These are phyloP conservation scores for Channa striata DNA, from an alignment of 2,797 vertebrate genomes.

Conservation along the genomic window DNA sequence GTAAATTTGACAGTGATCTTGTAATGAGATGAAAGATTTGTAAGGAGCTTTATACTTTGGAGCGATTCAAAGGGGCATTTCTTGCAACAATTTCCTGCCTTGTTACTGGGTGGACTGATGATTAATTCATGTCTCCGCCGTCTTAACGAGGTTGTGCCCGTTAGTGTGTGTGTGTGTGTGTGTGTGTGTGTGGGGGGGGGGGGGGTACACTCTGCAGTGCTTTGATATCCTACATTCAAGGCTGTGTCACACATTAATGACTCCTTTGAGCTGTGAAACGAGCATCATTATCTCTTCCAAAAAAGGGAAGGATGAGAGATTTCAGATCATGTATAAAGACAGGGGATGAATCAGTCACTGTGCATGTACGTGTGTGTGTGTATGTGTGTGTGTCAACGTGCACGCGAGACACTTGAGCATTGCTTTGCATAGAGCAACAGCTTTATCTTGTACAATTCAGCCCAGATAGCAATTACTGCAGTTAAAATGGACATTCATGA, in stretches of 20 bases:
- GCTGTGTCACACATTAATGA: slow-evolving; percentile 77
- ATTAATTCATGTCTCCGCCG: slow-evolving; percentile 70
- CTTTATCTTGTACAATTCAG: neutral
- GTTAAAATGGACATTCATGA: neutral
- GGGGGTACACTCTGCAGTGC: slow-evolving; percentile 41
- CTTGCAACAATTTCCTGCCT: slow-evolving; percentile 59
- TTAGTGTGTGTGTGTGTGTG: slow-evolving; percentile 60
- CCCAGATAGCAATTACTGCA: neutral
- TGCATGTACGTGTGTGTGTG: slow-evolving; percentile 25
- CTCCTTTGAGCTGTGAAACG: slow-evolving; percentile 72
- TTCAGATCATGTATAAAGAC: slow-evolving; percentile 55
- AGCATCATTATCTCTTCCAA: slow-evolving; percentile 70
- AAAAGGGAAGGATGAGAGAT: slow-evolving; percentile 63
- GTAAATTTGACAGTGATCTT: slow-evolving; percentile 59
- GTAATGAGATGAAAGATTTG: slow-evolving; percentile 69
- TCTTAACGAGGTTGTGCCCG: slow-evolving; percentile 67
- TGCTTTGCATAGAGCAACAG: neutral
- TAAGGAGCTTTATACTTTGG: slow-evolving; percentile 51
- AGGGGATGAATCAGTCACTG: slow-evolving; percentile 33
- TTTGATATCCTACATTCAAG: slow-evolving; percentile 75
- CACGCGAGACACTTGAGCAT: slow-evolving; percentile 18
- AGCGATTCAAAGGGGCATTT: slow-evolving; percentile 62
- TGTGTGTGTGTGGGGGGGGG: too few species aligned
- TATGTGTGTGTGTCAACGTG: slow-evolving; percentile 4
- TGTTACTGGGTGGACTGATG: slow-evolving; percentile 65